Evolutionary conservation across 2,888 invertebrate species (phyloP), one percentile per base, ranked within the genome.

Genomic region (Gymnosoma rotundatum): DNA sequence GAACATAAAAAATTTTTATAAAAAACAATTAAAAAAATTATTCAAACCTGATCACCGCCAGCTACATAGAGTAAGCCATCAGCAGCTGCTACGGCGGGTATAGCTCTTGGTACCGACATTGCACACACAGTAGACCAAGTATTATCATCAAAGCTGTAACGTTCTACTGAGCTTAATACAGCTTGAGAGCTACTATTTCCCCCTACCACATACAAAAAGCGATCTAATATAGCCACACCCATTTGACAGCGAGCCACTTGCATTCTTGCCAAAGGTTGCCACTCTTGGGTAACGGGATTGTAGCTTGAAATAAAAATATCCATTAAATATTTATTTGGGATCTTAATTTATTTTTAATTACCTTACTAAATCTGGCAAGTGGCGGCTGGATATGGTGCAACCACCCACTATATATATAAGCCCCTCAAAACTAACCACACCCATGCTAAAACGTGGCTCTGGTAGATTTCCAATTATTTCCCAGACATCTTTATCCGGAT

Each of bases 361-460:
- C 92, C 92, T 92, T 45, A 96, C 94, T 86, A 97, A 93, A 91
- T 97, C 97, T 87, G 95, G 95, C 69, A 96, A 94, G 92, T 97
- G 96, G 64, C 97, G 93, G 90, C 95, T 95, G 69, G 95, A 94
- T 89, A 95, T 95, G 16, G 96, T 97, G 91, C 97, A 97, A 0
- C 98, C 98, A 36, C 98, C 98, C 70, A 98, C 96, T 88, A 98
- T 94, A 92, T 98, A 98, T 89, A 98, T 97, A 9, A 92, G 88
- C 66, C 92, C 92, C 69, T 93, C 92, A 76, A 92, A 92, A 86
- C 96, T 95, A 36, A 97, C 96, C 38, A 97, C 96, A 10, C 98
- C 98, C 98, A 98, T 98, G 88, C 97, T 97, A 90, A 97, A 98
- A 82, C 97, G 94, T 0, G 97, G 96, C 88, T 96, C 96, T 0